Conservation (phyloP, 2,797 vertebrate genomes). For the Falco peregrinus region DNA sequence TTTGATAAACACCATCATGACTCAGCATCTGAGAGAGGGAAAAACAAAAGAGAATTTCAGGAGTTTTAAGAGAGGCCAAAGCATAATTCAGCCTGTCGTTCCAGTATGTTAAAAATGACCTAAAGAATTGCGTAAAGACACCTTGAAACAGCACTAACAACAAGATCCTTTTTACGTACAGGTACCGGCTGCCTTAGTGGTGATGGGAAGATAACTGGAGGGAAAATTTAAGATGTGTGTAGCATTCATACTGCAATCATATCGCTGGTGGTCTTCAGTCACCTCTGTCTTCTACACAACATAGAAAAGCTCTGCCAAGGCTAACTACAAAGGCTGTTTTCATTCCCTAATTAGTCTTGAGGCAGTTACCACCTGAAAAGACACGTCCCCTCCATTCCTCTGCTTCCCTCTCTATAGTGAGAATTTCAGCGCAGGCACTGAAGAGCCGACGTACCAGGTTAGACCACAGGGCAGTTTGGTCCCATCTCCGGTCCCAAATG, state of each 20-base stretch:
- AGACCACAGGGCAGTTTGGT: neutral
- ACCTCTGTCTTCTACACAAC: neutral
- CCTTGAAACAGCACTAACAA: neutral
- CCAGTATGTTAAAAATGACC: neutral
- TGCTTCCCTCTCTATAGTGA: neutral
- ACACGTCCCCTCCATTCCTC: neutral
- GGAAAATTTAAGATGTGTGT: neutral
- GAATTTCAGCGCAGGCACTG: neutral
- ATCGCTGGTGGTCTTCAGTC: neutral
- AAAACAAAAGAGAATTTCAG: neutral
- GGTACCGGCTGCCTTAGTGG: neutral
- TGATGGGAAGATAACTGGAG: neutral
- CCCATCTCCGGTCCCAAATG: neutral
- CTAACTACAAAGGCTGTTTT: neutral
- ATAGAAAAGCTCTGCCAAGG: neutral
- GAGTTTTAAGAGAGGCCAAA: neutral
- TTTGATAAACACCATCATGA: neutral
- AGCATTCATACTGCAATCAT: too few relatives aligned
- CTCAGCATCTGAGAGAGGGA: neutral
- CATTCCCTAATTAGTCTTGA: neutral
- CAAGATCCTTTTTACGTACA: neutral
- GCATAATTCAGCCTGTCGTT: neutral
- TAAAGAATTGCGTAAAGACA: neutral
- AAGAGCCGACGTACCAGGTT: neutral
- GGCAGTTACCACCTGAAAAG: neutral